Percentiles rank a stretch among this genome's conserved stretches.
phyloP scores from a whole-genome alignment of 64 coral and sea anemone genomes.

The Montipora capricornis region DNA sequence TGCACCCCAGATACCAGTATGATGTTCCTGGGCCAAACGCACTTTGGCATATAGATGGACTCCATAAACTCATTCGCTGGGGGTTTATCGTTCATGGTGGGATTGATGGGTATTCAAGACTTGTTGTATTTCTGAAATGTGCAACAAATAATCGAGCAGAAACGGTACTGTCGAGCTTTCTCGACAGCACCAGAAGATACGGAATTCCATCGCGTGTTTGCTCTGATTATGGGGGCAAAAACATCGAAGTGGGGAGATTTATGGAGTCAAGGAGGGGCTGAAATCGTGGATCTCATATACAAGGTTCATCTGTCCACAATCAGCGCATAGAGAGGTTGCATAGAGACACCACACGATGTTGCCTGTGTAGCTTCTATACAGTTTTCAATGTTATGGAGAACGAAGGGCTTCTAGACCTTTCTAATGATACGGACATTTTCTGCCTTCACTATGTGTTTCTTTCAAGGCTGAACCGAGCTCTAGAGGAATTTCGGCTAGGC shows the following conservation, averaged over 20 bases:
- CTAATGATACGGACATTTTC: slow-evolving; percentile 56
- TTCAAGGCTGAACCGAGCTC: slow-evolving; percentile 20
- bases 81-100: background rate
- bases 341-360: no score
- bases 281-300: background rate
- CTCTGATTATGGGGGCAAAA: background rate
- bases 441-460: slow-evolving; percentile 62
- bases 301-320: slow-evolving; percentile 8
- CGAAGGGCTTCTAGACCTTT: slow-evolving; percentile 25
- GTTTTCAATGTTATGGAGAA: background rate
- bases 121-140: slow-evolving; percentile 19
- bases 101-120: slow-evolving; percentile 1
- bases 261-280: background rate
- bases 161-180: slow-evolving; percentile 4
- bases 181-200: background rate
- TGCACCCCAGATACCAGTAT: background rate
- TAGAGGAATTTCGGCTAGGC: slow-evolving; percentile 28
- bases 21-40: slow-evolving; percentile 43
- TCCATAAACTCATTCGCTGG: background rate
- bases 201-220: slow-evolving; percentile 20
- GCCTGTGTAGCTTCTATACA: no score
- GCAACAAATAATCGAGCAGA: slow-evolving; percentile 28
- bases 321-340: background rate
- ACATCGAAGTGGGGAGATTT: background rate
- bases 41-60: background rate